Evolutionary conservation across 2,113 vertebrate genomes (phyloP).

Genomic region (Hippocampus zosterae): DNA sequence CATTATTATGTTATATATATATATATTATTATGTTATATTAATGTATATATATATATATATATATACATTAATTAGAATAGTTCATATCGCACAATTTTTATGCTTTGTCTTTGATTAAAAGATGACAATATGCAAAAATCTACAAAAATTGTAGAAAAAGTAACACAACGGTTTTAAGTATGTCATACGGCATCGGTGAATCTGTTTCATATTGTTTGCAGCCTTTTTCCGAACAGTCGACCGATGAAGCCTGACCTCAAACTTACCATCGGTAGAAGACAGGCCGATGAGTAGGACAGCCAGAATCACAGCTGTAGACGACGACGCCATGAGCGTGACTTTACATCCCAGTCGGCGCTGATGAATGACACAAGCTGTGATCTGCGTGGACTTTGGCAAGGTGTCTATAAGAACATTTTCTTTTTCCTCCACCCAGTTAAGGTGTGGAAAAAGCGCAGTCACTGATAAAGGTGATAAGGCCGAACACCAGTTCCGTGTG

Average conservation of each 20-base stretch:
- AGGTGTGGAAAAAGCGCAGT: not conserved
- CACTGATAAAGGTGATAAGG: not conserved
- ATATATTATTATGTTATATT: too few species aligned
- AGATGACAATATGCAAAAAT: too few species aligned
- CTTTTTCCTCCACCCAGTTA: not conserved
- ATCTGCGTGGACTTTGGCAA: not conserved
- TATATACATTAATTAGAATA: too few species aligned
- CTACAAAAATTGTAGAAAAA: too few species aligned
- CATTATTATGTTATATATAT: too few species aligned
- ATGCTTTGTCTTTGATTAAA: too few species aligned
- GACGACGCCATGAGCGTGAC: constrained; percentile 11
- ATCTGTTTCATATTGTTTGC: too few species aligned
- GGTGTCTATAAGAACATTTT: too few species aligned
- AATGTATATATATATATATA: too few species aligned
- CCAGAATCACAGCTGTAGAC: constrained; percentile 10
- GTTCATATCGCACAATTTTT: too few species aligned
- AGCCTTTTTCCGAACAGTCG: not conserved
- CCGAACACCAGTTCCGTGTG: not conserved
- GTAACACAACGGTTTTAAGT: not conserved
- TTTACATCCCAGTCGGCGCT: not conserved
- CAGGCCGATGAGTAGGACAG: constrained; percentile 2
- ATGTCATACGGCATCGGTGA: not conserved
- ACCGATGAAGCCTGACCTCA: too few species aligned
- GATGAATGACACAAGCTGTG: not conserved
- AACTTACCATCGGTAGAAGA: constrained; percentile 27